Conservation (phyloP, 92 coral and sea anemone species). For the Micromussa lordhowensis region DNA sequence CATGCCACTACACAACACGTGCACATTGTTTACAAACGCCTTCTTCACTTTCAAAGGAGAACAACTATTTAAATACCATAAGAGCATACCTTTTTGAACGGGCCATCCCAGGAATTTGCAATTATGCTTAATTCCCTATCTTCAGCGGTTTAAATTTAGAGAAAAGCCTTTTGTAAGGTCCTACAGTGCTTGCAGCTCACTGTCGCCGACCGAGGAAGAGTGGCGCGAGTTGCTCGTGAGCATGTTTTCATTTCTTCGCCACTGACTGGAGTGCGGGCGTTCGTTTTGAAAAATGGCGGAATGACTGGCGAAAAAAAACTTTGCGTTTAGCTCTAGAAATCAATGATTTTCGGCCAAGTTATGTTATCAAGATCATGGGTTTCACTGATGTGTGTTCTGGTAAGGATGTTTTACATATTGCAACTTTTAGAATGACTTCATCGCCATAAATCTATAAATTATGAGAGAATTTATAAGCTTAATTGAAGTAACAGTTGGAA, state of each 20-base stretch:
- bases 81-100: constrained; percentile 75
- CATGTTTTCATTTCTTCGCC: constrained; percentile 1
- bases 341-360: constrained; percentile 20
- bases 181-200: neutral
- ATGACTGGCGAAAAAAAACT: neutral
- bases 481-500: no score
- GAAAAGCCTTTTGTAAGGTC: neutral
- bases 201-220: neutral
- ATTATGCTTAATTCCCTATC: neutral
- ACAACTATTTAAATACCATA: neutral
- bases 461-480: no score
- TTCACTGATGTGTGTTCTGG: neutral
- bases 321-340: neutral
- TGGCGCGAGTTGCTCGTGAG: constrained; percentile 3
- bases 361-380: neutral
- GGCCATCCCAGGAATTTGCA: constrained; percentile 40
- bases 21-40: neutral
- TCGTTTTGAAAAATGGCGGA: constrained; percentile 36
- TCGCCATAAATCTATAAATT: neutral
- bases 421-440: neutral
- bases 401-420: neutral
- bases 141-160: neutral
- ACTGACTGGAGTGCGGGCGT: constrained; percentile 37
- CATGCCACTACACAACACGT: constrained; percentile 5
- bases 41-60: neutral